A percentile compares a stretch with the other conserved stretches of the same genome.
These are phyloP conservation scores for Caradrina clavipalpis DNA, from an alignment of 2,888 invertebrate species.

Conservation along the genomic window DNA sequence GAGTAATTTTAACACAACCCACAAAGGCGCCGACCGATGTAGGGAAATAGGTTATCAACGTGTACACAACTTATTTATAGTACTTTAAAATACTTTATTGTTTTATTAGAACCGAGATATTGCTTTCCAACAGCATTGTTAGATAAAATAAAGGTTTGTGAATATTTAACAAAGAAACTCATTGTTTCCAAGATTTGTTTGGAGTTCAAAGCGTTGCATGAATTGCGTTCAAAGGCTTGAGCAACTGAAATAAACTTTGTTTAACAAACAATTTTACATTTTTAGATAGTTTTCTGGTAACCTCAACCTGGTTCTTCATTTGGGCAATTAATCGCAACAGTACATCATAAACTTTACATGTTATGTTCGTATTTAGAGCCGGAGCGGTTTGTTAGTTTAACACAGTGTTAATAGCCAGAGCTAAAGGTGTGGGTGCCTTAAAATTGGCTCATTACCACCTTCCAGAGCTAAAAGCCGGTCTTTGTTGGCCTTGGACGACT, in stretches of 20 bases:
- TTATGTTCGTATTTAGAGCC: slow-evolving; percentile 58
- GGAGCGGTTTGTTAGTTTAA: slow-evolving; percentile 67
- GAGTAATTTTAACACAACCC: slow-evolving; percentile 68
- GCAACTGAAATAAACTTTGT: slow-evolving; percentile 15
- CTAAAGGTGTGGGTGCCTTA: slow-evolving; percentile 70
- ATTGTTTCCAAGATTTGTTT: slow-evolving; percentile 44
- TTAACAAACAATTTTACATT: slow-evolving; percentile 17
- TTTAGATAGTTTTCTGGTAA: slow-evolving; percentile 33
- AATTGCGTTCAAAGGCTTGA: slow-evolving; percentile 41
- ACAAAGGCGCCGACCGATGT: slow-evolving; percentile 73
- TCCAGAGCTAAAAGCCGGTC: slow-evolving; percentile 71
- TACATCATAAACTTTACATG: slow-evolving; percentile 59
- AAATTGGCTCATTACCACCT: slow-evolving; percentile 80
- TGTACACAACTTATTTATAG: slow-evolving; percentile 68
- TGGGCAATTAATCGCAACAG: slow-evolving; percentile 52
- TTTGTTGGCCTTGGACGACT: slow-evolving; percentile 72
- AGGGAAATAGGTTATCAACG: slow-evolving; percentile 78
- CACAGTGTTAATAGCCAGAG: slow-evolving; percentile 71
- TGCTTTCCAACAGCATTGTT: slow-evolving; percentile 42
- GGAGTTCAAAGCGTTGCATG: slow-evolving; percentile 21
- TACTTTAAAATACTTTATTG: slow-evolving; percentile 71
- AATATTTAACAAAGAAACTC: slow-evolving; percentile 45
- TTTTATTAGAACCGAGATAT: slow-evolving; percentile 68
- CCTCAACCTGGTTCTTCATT: slow-evolving; percentile 36
- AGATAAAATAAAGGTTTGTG: slow-evolving; percentile 43